phyloP scores from a whole-genome alignment of 1,140 invertebrate species.

The Trachymyrmex septentrionalis region DNA sequence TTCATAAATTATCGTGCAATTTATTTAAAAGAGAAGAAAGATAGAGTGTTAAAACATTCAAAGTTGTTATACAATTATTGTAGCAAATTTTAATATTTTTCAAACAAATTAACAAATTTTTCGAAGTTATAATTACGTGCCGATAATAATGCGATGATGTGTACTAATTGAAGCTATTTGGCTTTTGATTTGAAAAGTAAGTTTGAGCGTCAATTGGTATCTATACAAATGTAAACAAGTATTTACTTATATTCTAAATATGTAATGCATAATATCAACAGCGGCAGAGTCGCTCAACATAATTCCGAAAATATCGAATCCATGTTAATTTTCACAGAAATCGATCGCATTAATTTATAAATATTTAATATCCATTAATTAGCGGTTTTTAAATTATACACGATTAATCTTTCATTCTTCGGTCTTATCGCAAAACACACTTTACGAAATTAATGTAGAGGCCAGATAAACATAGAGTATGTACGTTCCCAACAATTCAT shows the following conservation, averaged over 20 bases:
- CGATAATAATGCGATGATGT: not conserved
- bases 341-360: not conserved
- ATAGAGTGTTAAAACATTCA: not conserved
- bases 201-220: not conserved
- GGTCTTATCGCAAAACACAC: constrained; percentile 1
- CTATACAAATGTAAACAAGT: not conserved
- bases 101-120: not conserved
- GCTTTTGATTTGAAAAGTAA: not conserved
- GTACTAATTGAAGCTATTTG: not conserved
- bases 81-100: not conserved
- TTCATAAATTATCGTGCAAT: not conserved
- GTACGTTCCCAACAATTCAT: not conserved
- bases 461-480: not conserved
- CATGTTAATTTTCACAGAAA: not conserved
- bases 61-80: not conserved
- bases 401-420: not conserved
- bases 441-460: not conserved
- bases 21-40: not conserved
- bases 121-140: not conserved
- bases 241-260: not conserved
- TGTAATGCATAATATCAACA: not conserved
- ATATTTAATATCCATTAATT: not conserved
- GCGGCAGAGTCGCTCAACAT: not conserved
- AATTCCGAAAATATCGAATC: not conserved
- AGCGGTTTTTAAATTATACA: not conserved